Conservation (phyloP, 2,797 vertebrate species). For the Etheostoma nigrum region DNA sequence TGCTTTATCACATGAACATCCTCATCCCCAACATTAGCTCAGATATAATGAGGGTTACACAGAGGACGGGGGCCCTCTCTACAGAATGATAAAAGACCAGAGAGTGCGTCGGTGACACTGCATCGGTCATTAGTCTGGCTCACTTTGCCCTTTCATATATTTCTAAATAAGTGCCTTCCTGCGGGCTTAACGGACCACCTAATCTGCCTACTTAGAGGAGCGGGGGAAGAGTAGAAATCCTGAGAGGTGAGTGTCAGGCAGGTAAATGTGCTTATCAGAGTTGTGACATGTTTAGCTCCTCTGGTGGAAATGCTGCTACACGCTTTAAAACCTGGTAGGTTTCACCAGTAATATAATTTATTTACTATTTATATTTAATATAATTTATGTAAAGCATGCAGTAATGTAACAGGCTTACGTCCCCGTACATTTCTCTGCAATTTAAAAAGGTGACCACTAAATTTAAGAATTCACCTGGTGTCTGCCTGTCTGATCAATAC, state of each 20-base stretch:
- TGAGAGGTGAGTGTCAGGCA: conserved; percentile 72
- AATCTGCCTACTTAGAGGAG: conserved; percentile 82
- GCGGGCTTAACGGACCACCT: conserved; percentile 82
- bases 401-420: conserved; percentile 26
- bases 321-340: conserved; percentile 42
- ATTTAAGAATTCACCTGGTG: conserved; percentile 44
- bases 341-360: conserved; percentile 29
- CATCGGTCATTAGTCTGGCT: conserved; percentile 83
- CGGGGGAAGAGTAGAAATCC: conserved; percentile 57
- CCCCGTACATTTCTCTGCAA: background rate
- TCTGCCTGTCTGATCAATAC: conserved; percentile 50
- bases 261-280: conserved; percentile 75
- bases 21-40: conserved; percentile 86
- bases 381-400: conserved; percentile 36
- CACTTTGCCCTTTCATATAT: conserved; percentile 84
- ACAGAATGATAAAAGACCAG: conserved; percentile 81
- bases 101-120: conserved; percentile 76
- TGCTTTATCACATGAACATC: conserved; percentile 82
- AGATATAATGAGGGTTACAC: conserved; percentile 86
- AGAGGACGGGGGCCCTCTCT: conserved; percentile 80
- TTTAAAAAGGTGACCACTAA: conserved; percentile 22
- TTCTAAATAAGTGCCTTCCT: conserved; percentile 84
- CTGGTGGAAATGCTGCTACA: conserved; percentile 52
- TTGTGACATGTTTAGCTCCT: conserved; percentile 69
- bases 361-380: no score